Conservation (phyloP, 2,888 invertebrate species). For the Yponomeuta plumbellus region DNA sequence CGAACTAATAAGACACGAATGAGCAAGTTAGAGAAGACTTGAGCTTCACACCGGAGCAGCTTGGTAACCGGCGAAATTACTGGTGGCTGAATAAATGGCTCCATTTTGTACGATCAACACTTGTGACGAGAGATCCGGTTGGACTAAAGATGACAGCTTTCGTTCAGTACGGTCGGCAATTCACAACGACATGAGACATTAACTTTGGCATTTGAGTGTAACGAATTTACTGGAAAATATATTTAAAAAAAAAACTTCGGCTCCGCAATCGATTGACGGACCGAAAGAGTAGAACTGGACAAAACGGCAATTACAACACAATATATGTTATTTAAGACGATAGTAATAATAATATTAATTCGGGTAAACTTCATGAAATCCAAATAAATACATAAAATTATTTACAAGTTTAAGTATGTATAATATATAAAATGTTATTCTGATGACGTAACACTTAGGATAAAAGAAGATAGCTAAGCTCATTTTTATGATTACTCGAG, state of each 20-base stretch:
- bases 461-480: conserved; percentile 76
- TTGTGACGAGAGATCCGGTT: conserved; percentile 70
- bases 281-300: conserved; percentile 7
- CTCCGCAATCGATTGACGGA: conserved; percentile 16
- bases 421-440: conserved; percentile 70
- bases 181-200: conserved; percentile 40
- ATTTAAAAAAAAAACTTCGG: conserved; percentile 26
- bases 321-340: conserved; percentile 13
- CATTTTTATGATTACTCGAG: conserved; percentile 71
- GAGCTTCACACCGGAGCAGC: conserved; percentile 74
- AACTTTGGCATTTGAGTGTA: conserved; percentile 72
- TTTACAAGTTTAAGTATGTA: conserved; percentile 55
- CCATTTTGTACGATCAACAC: conserved; percentile 69
- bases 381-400: conserved; percentile 70
- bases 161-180: conserved; percentile 55
- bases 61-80: conserved; percentile 52
- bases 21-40: conserved; percentile 72
- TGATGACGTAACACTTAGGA: conserved; percentile 75
- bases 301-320: conserved; percentile 6
- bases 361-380: conserved; percentile 69
- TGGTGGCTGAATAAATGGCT: conserved; percentile 55
- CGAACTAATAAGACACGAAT: conserved; percentile 60
- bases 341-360: conserved; percentile 39
- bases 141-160: conserved; percentile 45
- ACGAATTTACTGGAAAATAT: conserved; percentile 32